Evolutionary conservation across 2,888 invertebrate species (phyloP), one percentile per base, ranked within the genome.

Genomic region (Leptopilina myrica): DNA sequence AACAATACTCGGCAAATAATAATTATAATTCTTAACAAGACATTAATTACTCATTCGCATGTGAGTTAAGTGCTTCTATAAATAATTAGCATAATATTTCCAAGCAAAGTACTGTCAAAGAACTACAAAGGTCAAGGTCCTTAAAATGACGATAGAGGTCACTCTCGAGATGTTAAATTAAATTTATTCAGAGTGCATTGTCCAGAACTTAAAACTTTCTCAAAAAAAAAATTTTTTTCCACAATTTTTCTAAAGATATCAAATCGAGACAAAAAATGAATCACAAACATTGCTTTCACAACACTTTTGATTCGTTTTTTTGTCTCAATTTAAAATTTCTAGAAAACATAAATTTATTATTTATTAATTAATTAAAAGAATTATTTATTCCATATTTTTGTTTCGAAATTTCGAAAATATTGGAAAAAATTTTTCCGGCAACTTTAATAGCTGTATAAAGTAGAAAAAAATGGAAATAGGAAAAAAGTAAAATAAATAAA

Each of bases 11-110:
- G 26, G 53, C 69, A 69, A 69, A 69, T 20, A 62, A 20, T 69
- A 69, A 69, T 69, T 69, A 69, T 53, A 69, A 49, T 69, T 69
- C 69, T 49, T 69, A 69, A 53, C 69, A 49, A 69, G 69, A 69
- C 69, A 26, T 69, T 69, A 69, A 69, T 69, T 69, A 69, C 69
- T 26, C 69, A 53, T 26, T 26, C 20, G 49, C 69, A 53, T 69
- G 62, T 62, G 53, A 69, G 53, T 69, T 53, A 69, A 69, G 69
- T 69, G 26, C 53, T 53, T 69, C 69, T 69, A 62, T 62, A 53
- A 69, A 69, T 69, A 69, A 69, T 69, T 69, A 69, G 7, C 69
- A 69, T 53, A 53, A 69, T 15, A 69, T 69, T 53, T 40, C 20
- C 67, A 67, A 67, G 67, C 67, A 46, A 67, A 67, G 49, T 15